Evolutionary conservation across 2,888 invertebrate species (phyloP), one percentile per base, ranked within the genome.

Genomic region (Drosophila greeni): DNA sequence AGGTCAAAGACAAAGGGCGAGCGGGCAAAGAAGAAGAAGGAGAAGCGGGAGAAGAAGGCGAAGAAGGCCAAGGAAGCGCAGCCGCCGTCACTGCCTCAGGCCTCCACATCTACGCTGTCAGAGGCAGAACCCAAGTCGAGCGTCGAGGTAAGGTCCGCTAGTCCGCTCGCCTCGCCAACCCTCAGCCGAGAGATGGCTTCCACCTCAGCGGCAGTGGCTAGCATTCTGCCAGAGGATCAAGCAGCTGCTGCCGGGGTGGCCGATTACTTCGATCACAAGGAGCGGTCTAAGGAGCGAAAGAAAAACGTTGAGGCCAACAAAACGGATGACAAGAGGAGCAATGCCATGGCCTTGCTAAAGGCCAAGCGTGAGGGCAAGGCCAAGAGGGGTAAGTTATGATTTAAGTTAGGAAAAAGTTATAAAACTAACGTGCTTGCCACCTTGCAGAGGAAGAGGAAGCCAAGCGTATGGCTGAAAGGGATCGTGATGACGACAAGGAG

Each of bases 291-390:
- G 85, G 95, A 95, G 85, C 90, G 96, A 37, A 95, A 97, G 77
- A 95, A 97, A 73, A 97, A 95, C 76, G 95, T 98, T 12, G 98
- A 96, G 88, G 94, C 94, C 81, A 94, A 94, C 76, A 92, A 94
- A 82, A 94, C 93, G 6, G 92, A 94, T 86, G 96, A 97, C 85
- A 95, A 97, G 64, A 92, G 97, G 55, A 95, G 95, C 62, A 96
- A 95, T 87, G 98, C 98, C 0, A 97, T 99, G 94, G 96, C 97
- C 37, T 92, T 95, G 73, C 89, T 99, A 3, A 94, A 97, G 75
- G 97, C 97, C 0, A 93, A 95, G 80, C 89, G 99, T 1, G 98
- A 98, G 88, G 97, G 97, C 56, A 95, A 95, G 77, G 94, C 93
- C 54, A 95, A 94, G 84, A 90, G 93, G 87, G 92, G 92, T 91